Evolutionary conservation across 2,888 invertebrate species (phyloP).

Genomic region (Oscheius onirici): DNA sequence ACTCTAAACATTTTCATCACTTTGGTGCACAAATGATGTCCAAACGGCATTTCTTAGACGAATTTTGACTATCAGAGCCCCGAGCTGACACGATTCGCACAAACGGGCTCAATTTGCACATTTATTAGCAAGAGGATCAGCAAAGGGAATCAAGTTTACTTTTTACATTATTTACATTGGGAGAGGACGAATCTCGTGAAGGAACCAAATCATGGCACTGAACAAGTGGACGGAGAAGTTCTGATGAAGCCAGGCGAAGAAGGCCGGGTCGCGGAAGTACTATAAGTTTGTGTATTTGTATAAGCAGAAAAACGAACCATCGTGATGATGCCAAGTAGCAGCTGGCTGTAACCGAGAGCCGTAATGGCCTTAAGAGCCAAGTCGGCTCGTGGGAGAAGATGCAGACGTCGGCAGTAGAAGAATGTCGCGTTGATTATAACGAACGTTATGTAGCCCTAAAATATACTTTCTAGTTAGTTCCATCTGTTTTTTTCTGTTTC

Average conservation of each 20-base stretch:
- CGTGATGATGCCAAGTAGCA: background rate
- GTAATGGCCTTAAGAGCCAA: background rate
- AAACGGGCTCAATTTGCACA: too few relatives aligned
- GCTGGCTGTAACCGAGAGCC: background rate
- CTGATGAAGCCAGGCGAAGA: constrained; percentile 4
- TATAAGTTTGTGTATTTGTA: too few relatives aligned
- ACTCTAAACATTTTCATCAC: too few relatives aligned
- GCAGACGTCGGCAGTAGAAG: background rate
- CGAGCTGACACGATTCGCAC: too few relatives aligned
- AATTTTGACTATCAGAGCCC: too few relatives aligned
- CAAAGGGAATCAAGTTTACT: too few relatives aligned
- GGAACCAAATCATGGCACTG: background rate
- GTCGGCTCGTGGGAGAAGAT: background rate
- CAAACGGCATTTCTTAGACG: too few relatives aligned
- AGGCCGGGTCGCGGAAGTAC: constrained; percentile 1
- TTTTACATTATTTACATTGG: background rate
- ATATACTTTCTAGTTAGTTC: too few relatives aligned
- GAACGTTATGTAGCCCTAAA: background rate
- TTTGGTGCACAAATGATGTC: too few relatives aligned
- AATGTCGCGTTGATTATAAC: background rate
- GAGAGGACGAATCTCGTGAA: background rate
- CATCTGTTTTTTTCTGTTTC: too few relatives aligned
- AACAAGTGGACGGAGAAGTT: constrained; percentile 8
- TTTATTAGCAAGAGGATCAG: too few relatives aligned
- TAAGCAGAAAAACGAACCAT: too few relatives aligned